Base-by-base conservation (phyloP, 2,113 vertebrate genomes). In the Lutjanus erythropterus region DNA sequence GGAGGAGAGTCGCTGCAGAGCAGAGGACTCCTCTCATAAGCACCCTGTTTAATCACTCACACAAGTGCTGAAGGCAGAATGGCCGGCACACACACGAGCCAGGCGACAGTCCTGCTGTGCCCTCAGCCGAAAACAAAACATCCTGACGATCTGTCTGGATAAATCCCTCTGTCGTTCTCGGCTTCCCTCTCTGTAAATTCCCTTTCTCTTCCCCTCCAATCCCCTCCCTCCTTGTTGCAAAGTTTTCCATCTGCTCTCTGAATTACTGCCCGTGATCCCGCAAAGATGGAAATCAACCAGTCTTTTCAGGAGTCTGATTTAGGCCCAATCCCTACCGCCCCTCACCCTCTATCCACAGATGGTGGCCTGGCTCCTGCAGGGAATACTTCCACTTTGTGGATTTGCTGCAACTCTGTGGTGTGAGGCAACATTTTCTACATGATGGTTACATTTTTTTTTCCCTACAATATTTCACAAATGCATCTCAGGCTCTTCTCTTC, bases 191-290 rank as follows among this genome's bases (percentile, higher is more conserved):
- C 78, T n/a, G 16, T 55, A 47, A 50, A 49, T 56, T 65, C 33
- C 18, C 23, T 25, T 42, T 31, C 31, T 10, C 55, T 52, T 16
- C 42, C 33, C 52, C 33, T 69, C 33, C 47, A 31, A 29, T 64
- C 75, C 77, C 68, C 37, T 59, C 62, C 71, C 39, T 74, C 53
- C 71, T 61, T 33, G 33, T n/a, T 78, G 69, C 76, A 88, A 89
- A 89, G 81, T 84, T 90, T 91, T 88, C 86, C 88, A 86, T 90
- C 88, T 86, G 87, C 80, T 92, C 74, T 71, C 67, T 67, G 88
- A 88, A 85, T 90, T 82, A 73, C 81, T 70, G 80, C 81, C 81
- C 61, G n/a, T 64, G 80, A 84, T 88, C 76, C 85, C 80, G 47
- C 91, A 81, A 80, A 85, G 84, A 92, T 80, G 79, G 83, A 90